Evolutionary conservation across 2,888 invertebrate species (phyloP), one percentile per base, ranked within the genome.

Genomic region (Chaitophorus viminalis): DNA sequence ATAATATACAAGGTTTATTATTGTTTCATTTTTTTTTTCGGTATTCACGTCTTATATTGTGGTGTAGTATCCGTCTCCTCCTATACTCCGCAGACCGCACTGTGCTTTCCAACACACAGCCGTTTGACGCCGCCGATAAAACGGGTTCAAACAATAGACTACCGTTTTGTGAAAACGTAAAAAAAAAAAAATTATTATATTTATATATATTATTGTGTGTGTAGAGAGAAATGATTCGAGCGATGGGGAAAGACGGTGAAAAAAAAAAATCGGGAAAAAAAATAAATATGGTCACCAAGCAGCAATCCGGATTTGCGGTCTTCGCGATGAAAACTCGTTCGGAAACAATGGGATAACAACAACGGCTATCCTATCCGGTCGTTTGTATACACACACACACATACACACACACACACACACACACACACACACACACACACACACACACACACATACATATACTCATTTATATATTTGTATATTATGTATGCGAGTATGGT

Each of bases 61-160:
- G 78, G 25, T n/a, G 21, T 25, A 31, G 31, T 78, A 46, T 46
- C 36, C 46, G 46, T 46, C 46, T 46, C 46, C 14, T 46, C 14
- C 54, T 78, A 31, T 54, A 11, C 8, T 33, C 33, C 60, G 77
- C 31, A 11, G 77, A 18, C 21, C 31, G 25, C 39, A 39, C 39
- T 39, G 39, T 11, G 39, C 8, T 39, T 9, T 14, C 46, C 46
- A 46, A 46, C 46, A 46, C 11, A 14, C 33, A 21, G 52, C 18
- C 54, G 54, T 33, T 29, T 29, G 60, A 21, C 39, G 65, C 54
- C 77, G 36, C 39, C 39, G 68, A 78, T 39, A 79, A 72, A 86
- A 86, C 86, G 54, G 86, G 86, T 86, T 86, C 86, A 72, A 86
- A 86, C 86, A 86, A 86, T 86, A 86, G 86, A 86, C 86, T 86